phyloP scores from a whole-genome alignment of 2,113 vertebrate genomes.

The Hemibagrus wyckioides region DNA sequence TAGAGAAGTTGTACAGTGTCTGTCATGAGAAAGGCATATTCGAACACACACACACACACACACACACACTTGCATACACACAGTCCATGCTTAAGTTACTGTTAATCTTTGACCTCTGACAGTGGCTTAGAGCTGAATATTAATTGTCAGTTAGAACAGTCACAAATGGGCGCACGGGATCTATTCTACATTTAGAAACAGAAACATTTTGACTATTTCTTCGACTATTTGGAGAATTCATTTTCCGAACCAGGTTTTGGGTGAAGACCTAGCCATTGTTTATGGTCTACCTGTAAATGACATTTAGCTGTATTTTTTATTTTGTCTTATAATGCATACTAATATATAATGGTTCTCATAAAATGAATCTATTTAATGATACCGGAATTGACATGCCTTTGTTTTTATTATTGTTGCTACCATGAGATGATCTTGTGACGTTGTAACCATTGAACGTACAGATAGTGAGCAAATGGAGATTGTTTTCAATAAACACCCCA shows the following conservation, averaged over 20 bases:
- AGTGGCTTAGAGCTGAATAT: slow-evolving; percentile 12
- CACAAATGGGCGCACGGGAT: background rate
- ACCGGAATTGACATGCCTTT: slow-evolving; percentile 85
- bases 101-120: slow-evolving; percentile 31
- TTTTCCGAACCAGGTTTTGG: slow-evolving; percentile 50
- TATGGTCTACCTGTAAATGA: slow-evolving; percentile 88
- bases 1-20: slow-evolving; percentile 40
- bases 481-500: slow-evolving; percentile 87
- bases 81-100: slow-evolving; percentile 30
- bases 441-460: slow-evolving; percentile 82
- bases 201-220: slow-evolving; percentile 53
- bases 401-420: slow-evolving; percentile 66
- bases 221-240: slow-evolving; percentile 55
- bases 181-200: slow-evolving; percentile 36
- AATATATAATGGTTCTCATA: slow-evolving; percentile 99
- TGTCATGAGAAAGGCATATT: slow-evolving; percentile 20
- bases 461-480: slow-evolving; percentile 85
- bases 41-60: slow-evolving; percentile 26
- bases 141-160: slow-evolving; percentile 20
- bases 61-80: slow-evolving; percentile 18
- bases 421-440: slow-evolving; percentile 74
- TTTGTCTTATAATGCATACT: slow-evolving; percentile 94
- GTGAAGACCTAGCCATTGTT: slow-evolving; percentile 71
- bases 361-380: slow-evolving; percentile 99
- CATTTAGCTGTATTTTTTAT: slow-evolving; percentile 88